A percentile compares a stretch with the other conserved stretches of the same genome.
Conservation (phyloP, 2,797 vertebrate species). For the Aulostomus chinensis region DNA sequence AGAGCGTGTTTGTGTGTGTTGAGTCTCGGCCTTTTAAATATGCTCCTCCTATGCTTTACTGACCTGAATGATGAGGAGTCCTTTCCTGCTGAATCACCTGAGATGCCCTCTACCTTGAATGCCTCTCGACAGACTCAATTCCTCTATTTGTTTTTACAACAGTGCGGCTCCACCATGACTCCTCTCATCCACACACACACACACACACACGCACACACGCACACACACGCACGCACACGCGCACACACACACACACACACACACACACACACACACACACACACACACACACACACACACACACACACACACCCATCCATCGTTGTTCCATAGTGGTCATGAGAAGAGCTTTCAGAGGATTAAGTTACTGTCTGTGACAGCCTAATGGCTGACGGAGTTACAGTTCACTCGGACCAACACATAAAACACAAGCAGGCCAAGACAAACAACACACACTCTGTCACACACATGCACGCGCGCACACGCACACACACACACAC, state of each 20-base stretch:
- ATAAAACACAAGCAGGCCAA: slow-evolving; percentile 8
- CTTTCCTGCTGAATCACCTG: slow-evolving; percentile 36
- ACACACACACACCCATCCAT: slow-evolving; percentile 45
- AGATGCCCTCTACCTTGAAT: slow-evolving; percentile 28
- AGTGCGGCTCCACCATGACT: slow-evolving; percentile 18
- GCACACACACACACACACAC: slow-evolving; percentile 18
- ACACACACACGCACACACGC: too few species aligned
- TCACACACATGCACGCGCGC: too few species aligned
- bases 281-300: slow-evolving; percentile 18
- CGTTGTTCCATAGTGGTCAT: slow-evolving; percentile 39
- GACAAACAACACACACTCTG: too few species aligned
- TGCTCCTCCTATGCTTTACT: too few species aligned
- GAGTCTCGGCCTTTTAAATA: too few species aligned
- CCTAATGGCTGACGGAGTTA: slow-evolving; percentile 63
- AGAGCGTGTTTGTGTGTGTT: slow-evolving; percentile 1
- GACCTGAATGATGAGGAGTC: slow-evolving; percentile 24
- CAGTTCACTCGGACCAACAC: slow-evolving; percentile 43
- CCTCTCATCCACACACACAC: slow-evolving; percentile 27
- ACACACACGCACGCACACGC: too few species aligned
- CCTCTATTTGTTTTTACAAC: slow-evolving; percentile 53
- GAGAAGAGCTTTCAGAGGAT: slow-evolving; percentile 73
- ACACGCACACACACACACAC: too few species aligned
- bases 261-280: slow-evolving; percentile 20
- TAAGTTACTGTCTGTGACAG: slow-evolving; percentile 74
- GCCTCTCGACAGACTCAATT: slow-evolving; percentile 28